A percentile compares a stretch with the other conserved stretches of the same genome.
Conservation (phyloP, 2,797 vertebrate genomes). For the Nothura maculosa region DNA sequence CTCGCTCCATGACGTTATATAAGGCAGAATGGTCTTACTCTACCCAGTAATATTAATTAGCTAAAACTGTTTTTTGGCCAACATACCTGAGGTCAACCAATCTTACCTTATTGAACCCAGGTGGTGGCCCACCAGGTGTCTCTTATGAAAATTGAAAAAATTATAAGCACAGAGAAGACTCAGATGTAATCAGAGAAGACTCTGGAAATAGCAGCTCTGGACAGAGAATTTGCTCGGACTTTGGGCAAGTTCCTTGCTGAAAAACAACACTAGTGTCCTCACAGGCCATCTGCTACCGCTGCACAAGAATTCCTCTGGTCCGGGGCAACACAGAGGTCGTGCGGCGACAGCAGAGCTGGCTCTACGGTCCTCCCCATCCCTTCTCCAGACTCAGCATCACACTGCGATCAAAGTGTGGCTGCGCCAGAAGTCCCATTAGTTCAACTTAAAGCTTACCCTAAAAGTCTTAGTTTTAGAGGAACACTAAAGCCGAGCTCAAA, state of each 20-base stretch:
- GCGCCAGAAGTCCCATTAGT: background rate
- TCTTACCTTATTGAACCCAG: background rate
- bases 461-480: background rate
- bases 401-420: background rate
- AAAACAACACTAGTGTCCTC: background rate
- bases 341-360: background rate
- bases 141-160: background rate
- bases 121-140: background rate
- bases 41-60: background rate
- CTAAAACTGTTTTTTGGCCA: background rate
- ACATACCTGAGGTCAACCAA: background rate
- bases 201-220: background rate
- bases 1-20: background rate
- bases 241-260: background rate
- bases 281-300: background rate
- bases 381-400: background rate
- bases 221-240: background rate
- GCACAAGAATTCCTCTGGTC: background rate
- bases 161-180: background rate
- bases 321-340: background rate
- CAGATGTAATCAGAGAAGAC: background rate
- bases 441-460: background rate
- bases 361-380: background rate
- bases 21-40: background rate
- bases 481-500: background rate